Evolutionary conservation across 2,797 vertebrate species (phyloP).

Genomic region (Ataeniobius toweri): DNA sequence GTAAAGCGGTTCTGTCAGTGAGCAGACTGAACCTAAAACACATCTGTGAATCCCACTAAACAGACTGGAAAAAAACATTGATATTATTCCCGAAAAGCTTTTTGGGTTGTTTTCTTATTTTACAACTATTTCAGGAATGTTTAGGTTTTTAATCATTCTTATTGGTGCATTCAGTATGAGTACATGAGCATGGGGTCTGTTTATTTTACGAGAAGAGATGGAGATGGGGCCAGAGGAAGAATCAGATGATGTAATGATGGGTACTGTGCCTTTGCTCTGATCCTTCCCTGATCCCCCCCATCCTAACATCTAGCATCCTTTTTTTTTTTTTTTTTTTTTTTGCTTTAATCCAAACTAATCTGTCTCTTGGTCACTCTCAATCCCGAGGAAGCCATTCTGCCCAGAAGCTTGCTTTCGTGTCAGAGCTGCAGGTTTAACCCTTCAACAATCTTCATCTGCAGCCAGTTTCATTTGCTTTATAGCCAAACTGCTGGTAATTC

Average conservation of each 20-base stretch:
- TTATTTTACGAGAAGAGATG: constrained; percentile 8
- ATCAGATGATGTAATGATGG: constrained; percentile 60
- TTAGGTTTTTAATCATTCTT: background rate
- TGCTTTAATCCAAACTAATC: constrained; percentile 80
- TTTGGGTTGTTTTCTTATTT: background rate
- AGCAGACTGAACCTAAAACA: constrained; percentile 31
- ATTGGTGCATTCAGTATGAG: background rate
- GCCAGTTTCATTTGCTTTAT: constrained; percentile 25
- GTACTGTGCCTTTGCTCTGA: constrained; percentile 52
- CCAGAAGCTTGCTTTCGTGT: constrained; percentile 39
- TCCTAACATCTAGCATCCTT: constrained; percentile 61
- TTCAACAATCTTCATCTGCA: constrained; percentile 29
- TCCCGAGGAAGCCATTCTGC: constrained; percentile 44
- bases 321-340: constrained; percentile 39
- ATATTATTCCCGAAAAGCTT: constrained; percentile 12
- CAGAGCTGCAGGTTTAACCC: constrained; percentile 34
- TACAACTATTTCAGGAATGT: background rate
- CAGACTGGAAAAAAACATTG: constrained; percentile 28
- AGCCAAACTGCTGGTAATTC: constrained; percentile 45
- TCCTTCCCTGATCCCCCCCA: constrained; percentile 69
- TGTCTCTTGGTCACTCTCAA: constrained; percentile 48
- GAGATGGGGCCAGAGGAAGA: constrained; percentile 32
- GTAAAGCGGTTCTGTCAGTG: constrained; percentile 43
- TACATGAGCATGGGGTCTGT: background rate
- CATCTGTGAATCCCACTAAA: constrained; percentile 55